Conservation (phyloP, 2,113 vertebrate genomes). For the Megalops atlanticus region DNA sequence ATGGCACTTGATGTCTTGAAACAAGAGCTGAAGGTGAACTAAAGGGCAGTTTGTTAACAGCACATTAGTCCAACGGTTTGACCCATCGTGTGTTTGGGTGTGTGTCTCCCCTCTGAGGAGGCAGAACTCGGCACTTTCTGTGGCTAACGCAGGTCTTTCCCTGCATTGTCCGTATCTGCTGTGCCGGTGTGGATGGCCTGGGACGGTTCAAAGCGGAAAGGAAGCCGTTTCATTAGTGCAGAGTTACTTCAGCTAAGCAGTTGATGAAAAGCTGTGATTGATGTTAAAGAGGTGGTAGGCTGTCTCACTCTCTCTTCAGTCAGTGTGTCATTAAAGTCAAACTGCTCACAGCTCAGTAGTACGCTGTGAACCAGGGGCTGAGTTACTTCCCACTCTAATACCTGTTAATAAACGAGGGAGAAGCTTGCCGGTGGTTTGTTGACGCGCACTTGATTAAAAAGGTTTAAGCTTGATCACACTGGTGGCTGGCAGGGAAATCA, state of each 20-base stretch:
- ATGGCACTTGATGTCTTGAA: too few species aligned
- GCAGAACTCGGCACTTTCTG: constrained; percentile 81
- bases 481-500: too few species aligned
- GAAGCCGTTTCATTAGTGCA: background rate
- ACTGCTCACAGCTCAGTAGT: background rate
- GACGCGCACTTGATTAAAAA: too few species aligned
- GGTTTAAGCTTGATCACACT: too few species aligned
- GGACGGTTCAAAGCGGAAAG: background rate
- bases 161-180: constrained; percentile 44
- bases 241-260: background rate
- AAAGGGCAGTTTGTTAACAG: too few species aligned
- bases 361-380: background rate
- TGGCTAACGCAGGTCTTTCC: constrained; percentile 80
- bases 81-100: too few species aligned
- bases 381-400: background rate
- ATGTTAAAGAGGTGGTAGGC: background rate
- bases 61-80: too few species aligned
- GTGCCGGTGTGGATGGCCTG: background rate
- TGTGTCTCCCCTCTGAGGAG: too few species aligned
- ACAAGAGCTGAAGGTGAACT: too few species aligned
- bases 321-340: background rate
- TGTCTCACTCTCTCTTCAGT: background rate
- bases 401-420: too few species aligned
- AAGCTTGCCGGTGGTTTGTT: too few species aligned
- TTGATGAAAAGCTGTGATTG: background rate